Evolutionary conservation across 2,797 vertebrate genomes (phyloP), one percentile per base, ranked within the genome.

Genomic region (Trematomus bernacchii): DNA sequence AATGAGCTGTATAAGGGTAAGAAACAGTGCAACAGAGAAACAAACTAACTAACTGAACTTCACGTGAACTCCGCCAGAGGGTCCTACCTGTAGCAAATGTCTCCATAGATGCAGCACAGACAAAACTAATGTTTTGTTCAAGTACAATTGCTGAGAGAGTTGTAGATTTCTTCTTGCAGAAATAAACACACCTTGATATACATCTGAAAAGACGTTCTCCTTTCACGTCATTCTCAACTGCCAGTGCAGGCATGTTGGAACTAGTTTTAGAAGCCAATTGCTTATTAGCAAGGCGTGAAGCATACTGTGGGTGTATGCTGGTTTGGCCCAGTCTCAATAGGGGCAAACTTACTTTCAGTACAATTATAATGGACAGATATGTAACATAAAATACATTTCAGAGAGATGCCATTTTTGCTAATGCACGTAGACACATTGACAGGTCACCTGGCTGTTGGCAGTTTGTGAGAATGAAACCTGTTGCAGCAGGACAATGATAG

Each of bases 51-150:
- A 14, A 11, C 6, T 80, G 13, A 85, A 89, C 82, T 70, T 72
- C 53, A 7, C 21, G 21, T 81, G 80, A 90, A 88, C 85, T 77
- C 76, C 73, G 68, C 69, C 77, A 51, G 62, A 67, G 68, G 79
- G 66, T 83, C 83, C 61, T 57, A 84, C 77, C 77, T 74, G 70
- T 82, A 58, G 78, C 58, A 85, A 71, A 71, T 48, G 42, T 73
- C 61, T 85, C 77, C 74, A 65, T 23, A 11, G 48, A 58, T 66
- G 58, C 37, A 6, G 2, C 19, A 1, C 50, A 67, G 66, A 76
- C 14, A 23, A 19, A 3, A 62, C 47, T 73, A 37, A 71, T 4
- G 30, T 69, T 72, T 65, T 64, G 40, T 33, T 81, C 65, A 61
- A 76, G 61, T n/a, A n/a, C n/a, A n/a, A 62, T 70, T 18, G n/a